Evolutionary conservation across 2,797 vertebrate genomes (phyloP).

Genomic region (Hydrophis major): DNA sequence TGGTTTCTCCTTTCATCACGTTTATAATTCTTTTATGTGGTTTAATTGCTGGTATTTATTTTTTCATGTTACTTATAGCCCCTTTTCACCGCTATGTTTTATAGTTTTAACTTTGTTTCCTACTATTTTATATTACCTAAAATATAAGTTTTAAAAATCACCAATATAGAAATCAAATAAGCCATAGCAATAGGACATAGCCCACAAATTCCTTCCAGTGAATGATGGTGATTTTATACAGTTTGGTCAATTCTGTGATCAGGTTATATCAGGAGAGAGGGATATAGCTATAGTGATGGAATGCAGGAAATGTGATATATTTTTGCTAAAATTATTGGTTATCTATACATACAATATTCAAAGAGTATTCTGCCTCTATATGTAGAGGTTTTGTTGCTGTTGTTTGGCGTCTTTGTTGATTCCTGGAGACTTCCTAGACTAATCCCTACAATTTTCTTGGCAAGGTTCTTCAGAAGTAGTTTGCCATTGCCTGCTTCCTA

Average conservation of each 20-base stretch:
- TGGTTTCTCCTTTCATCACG: background rate
- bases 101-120: background rate
- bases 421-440: background rate
- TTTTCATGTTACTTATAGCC: background rate
- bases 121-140: background rate
- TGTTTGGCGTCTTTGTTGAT: background rate
- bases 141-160: background rate
- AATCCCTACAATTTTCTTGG: too few species aligned
- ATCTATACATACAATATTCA: background rate
- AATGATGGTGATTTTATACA: background rate
- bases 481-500: background rate
- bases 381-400: background rate
- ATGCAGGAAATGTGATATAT: conserved; percentile 51
- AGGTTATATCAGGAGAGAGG: background rate
- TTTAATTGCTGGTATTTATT: background rate
- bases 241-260: background rate
- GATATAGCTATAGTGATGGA: conserved; percentile 33
- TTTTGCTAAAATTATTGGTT: conserved; percentile 29
- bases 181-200: background rate
- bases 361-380: too few species aligned
- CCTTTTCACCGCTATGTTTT: background rate
- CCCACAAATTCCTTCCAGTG: background rate
- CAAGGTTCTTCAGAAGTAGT: background rate
- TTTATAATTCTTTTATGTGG: background rate
- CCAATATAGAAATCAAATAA: background rate